Base-by-base conservation (phyloP, 2,888 invertebrate genomes). In the Lamproptera curius region DNA sequence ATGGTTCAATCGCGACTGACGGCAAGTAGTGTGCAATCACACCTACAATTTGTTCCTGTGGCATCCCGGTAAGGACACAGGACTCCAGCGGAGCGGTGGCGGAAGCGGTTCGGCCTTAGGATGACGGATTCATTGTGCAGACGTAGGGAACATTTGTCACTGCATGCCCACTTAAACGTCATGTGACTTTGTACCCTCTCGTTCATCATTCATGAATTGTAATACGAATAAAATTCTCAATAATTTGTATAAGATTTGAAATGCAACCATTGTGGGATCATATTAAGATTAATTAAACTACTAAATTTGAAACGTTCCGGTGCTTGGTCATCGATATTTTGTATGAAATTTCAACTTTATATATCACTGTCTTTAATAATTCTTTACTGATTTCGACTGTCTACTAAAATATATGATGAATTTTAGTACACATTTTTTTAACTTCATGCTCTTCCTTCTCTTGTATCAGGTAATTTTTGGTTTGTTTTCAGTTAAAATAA, bases 31-130 rank as follows among this genome's bases (percentile, higher is more conserved):
- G 61, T 67, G 72, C 84, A 85, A 84, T 84, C 72, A 75, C 74
- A 69, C 71, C 70, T 67, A 74, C 83, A 79, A 85, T 74, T 85
- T 84, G 73, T 80, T 72, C 74, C 73, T 76, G 63, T 70, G 77
- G 79, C 77, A 75, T 62, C 72, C 62, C 62, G 62, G 70, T 68
- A 58, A 67, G 72, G 65, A 65, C 69, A 73, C 58, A 72, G 63
- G 69, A 68, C 59, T 61, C 53, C 55, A 73, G 75, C 73, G 65
- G 67, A 72, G 78, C 73, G 72, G 50, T 42, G 39, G 55, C 45
- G 55, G 54, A 52, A 56, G 56, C 56, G 56, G 45, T 28, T 37
- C 41, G 36, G 28, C 17, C 23, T 20, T 13, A 17, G 15, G 20
- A 31, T 31, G 17, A 42, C 35, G n/a, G 8, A 37, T 34, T n/a